Evolutionary conservation across 2,888 invertebrate genomes (phyloP).

Genomic region (Lasioglossum calceatum): DNA sequence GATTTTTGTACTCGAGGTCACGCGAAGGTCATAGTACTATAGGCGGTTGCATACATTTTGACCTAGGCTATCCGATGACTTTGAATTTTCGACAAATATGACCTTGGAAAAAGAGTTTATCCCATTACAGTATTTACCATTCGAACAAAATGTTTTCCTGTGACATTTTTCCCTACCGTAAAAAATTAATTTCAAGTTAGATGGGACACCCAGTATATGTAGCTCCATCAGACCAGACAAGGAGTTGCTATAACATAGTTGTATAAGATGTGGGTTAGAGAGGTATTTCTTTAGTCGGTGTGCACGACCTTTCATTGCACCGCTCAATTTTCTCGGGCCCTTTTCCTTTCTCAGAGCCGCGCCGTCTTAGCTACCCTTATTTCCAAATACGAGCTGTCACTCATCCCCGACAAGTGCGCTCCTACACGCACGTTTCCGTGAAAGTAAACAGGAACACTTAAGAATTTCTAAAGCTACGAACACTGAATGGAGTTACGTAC

Average conservation of each 20-base stretch:
- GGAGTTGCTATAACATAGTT: not conserved
- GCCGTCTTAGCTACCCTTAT: not conserved
- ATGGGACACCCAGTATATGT: not conserved
- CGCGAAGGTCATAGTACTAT: too few species aligned
- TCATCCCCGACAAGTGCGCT: not conserved
- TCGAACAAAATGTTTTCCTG: too few species aligned
- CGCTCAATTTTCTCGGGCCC: not conserved
- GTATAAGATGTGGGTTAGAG: not conserved
- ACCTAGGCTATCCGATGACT: too few species aligned
- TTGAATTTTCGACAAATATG: too few species aligned
- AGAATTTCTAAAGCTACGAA: not conserved
- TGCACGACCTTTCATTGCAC: not conserved
- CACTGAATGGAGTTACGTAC: not conserved
- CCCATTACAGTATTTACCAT: too few species aligned
- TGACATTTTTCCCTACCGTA: too few species aligned
- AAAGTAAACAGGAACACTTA: not conserved
- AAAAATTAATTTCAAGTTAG: too few species aligned
- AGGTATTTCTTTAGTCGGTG: not conserved
- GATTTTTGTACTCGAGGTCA: too few species aligned
- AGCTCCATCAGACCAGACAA: not conserved
- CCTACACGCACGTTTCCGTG: not conserved
- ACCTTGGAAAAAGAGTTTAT: too few species aligned
- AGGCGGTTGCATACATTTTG: too few species aligned
- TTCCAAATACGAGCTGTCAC: conserved; percentile 5
- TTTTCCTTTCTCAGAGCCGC: not conserved